Base-by-base conservation (phyloP, 2,888 invertebrate species). In the Brenthis hecate region DNA sequence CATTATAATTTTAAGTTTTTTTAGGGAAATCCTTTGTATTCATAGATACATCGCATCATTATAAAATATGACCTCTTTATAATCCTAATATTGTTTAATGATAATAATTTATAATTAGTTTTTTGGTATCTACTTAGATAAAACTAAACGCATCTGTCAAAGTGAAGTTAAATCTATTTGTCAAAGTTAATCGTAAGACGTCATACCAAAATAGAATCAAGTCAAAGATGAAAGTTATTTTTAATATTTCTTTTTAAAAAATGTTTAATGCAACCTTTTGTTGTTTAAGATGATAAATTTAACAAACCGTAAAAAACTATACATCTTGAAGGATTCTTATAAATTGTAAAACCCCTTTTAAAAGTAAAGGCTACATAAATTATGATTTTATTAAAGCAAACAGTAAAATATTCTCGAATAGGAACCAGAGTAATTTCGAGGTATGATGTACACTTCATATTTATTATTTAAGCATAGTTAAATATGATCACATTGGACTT, bases 141-240 rank as follows among this genome's bases (percentile, higher is more conserved):
- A 63, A 70, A 58, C 58, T 53, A 53, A 66, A 16, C 65, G 66
- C 54, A 56, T 36, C 19, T 65, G 65, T 71, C 66, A 68, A 23
- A 58, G 47, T 43, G 36, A 43, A 43, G 36, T 43, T 43, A 43
- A 43, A 11, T 43, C 11, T 43, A 43, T 43, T 8, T 43, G 36
- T 43, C 36, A 43, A 43, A 43, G 11, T 43, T 6, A 48, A 50
- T 55, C 65, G 62, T 65, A 63, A 69, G 65, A 82, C 81, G 82
- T 84, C 84, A 84, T 84, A 82, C 82, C 83, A 87, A 91, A 92
- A 91, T 90, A 92, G 90, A 78, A 85, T 85, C 83, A 83, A 86
- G 84, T 85, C 82, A 82, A 85, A 86, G 85, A 90, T 89, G 91
- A 88, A 86, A 91, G 92, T 91, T 91, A 92, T 89, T 91, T 91